Conservation (phyloP, 2,113 vertebrate genomes). For the Ciconia stormi region DNA sequence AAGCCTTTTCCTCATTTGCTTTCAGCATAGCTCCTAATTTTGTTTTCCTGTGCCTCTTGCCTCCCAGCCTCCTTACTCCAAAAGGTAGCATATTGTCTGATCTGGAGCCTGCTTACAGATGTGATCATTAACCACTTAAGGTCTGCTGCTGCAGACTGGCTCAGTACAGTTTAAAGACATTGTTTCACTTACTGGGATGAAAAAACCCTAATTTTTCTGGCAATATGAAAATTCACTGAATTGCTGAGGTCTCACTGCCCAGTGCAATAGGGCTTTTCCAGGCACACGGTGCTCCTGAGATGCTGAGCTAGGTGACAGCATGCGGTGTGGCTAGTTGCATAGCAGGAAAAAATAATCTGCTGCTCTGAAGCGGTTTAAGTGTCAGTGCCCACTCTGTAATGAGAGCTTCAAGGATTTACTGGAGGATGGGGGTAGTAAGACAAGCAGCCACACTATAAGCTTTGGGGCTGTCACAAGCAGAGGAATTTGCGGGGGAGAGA, state of each 20-base stretch:
- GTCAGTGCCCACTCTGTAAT: background rate
- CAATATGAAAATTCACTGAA: background rate
- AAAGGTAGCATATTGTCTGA: constrained; percentile 32
- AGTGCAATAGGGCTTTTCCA: background rate
- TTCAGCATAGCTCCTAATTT: constrained; percentile 32
- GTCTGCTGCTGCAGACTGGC: background rate
- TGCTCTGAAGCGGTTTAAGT: background rate
- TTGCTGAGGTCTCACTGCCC: background rate
- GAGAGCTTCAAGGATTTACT: background rate
- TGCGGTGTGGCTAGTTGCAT: accelerated
- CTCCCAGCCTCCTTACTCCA: background rate
- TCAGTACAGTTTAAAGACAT: background rate
- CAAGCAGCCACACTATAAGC: background rate
- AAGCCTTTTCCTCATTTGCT: constrained; percentile 58
- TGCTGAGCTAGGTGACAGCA: background rate
- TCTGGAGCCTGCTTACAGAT: constrained; percentile 31
- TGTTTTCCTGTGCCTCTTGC: constrained; percentile 43
- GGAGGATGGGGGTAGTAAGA: background rate
- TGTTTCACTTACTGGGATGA: background rate
- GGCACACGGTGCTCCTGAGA: background rate
- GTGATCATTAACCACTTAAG: constrained; percentile 47
- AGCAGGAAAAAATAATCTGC: background rate
- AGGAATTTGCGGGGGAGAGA: background rate
- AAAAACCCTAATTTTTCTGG: background rate
- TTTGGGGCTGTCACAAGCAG: background rate